Base-by-base conservation (phyloP, 2,113 vertebrate species). In the Daphoenositta chrysoptera region DNA sequence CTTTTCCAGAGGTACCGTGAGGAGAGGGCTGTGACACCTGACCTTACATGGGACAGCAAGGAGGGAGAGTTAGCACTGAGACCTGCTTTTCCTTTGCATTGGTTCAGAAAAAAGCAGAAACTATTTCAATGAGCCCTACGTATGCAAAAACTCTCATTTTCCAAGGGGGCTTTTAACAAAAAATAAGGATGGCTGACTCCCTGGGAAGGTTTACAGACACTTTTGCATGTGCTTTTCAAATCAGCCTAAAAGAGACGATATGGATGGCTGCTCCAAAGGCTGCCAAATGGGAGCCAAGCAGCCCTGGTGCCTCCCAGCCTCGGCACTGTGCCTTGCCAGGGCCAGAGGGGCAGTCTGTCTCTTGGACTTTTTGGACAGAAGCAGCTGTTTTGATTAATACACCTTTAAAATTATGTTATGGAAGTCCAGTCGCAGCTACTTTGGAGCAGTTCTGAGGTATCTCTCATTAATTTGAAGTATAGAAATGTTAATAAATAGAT, bases 401-500 rank as follows among this genome's bases (percentile, higher is more conserved):
- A 14, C 35, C 92, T 87, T 95, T 82, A 90, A 79, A 95, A 83
- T 53, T 82, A 48, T 51, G 64, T 90, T 51, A 96, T 8, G 68
- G 93, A 90, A 97, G 92, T 89, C 94, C 92, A 90, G 86, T 96
- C 85, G 92, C 96, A 94, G 93, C 82, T 91, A 95, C 95, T 97
- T 65, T 82, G 86, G 92, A 97, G 94, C 95, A 95, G 96, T 95
- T 95, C 63, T 97, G 98, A 98, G 97, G 97, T 98, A 98, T 98
- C 78, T 91, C 93, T 97, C 88, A 97, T 97, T 87, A 96, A 93
- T 91, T 87, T 1, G 7, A 89, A 89, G 86, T 37, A 75, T 50
- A 96, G 96, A 98, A 96, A 97, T 86, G 93, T 96, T 95, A 93
- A 94, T 97, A 73, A 91, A 91, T 91, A 96, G 89, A 94, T 65